Conservation (phyloP, 2,797 vertebrate genomes). For the Urosaurus nigricauda region DNA sequence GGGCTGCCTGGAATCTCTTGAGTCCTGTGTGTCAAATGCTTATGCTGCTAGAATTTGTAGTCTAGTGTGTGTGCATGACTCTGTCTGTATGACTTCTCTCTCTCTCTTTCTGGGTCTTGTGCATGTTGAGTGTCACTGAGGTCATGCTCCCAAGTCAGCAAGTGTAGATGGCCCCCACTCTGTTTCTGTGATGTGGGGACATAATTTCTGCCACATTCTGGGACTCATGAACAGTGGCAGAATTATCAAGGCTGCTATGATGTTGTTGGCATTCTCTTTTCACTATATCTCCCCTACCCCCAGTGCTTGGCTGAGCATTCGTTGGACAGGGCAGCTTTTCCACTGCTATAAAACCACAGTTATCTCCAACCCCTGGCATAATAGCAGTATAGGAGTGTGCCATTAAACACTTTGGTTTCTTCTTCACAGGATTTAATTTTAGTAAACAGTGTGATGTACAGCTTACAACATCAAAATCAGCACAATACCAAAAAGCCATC, state of each 20-base stretch:
- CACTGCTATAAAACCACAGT: not conserved
- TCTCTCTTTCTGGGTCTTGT: not conserved
- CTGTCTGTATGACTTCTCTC: not conserved
- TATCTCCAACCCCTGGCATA: not conserved
- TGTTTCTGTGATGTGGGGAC: not conserved
- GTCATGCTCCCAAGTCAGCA: not conserved
- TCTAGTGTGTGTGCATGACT: not conserved
- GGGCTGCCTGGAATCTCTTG: not conserved
- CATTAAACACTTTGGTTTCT: not conserved
- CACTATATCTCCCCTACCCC: not conserved
- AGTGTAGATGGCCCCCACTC: not conserved
- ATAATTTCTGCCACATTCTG: not conserved
- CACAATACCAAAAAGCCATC: not conserved
- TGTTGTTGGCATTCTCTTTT: not conserved
- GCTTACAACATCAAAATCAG: not conserved
- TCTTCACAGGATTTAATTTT: not conserved
- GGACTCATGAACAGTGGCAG: not conserved
- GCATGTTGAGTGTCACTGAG: not conserved
- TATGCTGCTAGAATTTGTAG: not conserved
- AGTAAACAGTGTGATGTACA: not conserved
- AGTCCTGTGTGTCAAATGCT: not conserved
- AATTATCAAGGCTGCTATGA: not conserved
- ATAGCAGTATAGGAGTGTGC: not conserved
- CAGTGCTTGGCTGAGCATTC: not conserved
- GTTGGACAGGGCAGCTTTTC: not conserved